Evolutionary conservation across 2,113 vertebrate genomes (phyloP).

Genomic region (Opisthocomus hoazin): DNA sequence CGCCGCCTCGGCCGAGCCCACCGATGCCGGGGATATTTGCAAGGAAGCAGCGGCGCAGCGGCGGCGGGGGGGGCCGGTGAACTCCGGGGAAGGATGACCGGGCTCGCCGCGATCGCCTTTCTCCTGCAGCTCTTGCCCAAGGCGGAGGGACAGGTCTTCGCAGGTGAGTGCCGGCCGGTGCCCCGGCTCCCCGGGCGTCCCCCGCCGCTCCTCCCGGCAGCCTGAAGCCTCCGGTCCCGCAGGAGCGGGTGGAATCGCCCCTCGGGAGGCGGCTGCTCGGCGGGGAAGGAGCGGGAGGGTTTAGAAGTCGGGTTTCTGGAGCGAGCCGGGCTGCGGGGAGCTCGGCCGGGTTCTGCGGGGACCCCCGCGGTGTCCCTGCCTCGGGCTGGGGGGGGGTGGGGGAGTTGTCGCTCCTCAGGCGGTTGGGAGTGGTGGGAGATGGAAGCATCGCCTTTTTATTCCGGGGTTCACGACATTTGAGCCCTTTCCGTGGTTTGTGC

Average conservation of each 20-base stretch:
- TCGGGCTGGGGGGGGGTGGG: too few relatives aligned
- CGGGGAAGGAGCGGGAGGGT: neutral
- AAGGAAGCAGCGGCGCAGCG: conserved; percentile 10
- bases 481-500: too few relatives aligned
- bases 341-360: too few relatives aligned
- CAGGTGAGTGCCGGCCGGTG: conserved; percentile 71
- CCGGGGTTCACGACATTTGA: too few relatives aligned
- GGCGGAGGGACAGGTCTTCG: conserved; percentile 73
- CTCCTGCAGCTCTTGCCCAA: conserved; percentile 65
- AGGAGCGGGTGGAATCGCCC: neutral
- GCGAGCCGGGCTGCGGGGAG: too few relatives aligned
- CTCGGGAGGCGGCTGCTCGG: neutral
- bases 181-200: too few relatives aligned
- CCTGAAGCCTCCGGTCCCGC: neutral
- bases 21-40: conserved; percentile 57
- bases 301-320: too few relatives aligned
- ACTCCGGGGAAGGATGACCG: conserved; percentile 70
- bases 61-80: conserved; percentile 68
- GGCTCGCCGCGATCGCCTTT: conserved; percentile 64
- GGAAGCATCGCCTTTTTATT: too few relatives aligned
- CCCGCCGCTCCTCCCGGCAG: neutral
- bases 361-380: too few relatives aligned
- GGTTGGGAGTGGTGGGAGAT: too few relatives aligned
- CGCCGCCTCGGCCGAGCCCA: conserved; percentile 29
- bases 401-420: too few relatives aligned